Evolutionary conservation across 2,113 vertebrate species (phyloP).

Genomic region (Heteronetta atricapilla): DNA sequence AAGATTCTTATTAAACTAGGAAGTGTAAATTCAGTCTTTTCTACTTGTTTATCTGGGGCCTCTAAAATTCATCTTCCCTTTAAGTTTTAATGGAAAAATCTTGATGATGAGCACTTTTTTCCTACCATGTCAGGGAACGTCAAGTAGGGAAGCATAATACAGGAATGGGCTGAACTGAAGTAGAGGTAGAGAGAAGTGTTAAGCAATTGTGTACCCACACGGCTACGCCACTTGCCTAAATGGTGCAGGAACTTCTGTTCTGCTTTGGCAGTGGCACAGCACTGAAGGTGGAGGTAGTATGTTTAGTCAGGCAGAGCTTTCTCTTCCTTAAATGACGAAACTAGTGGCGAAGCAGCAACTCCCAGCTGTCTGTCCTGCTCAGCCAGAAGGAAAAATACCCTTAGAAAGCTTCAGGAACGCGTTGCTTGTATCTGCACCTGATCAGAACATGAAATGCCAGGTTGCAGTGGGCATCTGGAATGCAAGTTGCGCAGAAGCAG

Average conservation of each 20-base stretch:
- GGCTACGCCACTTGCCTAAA: neutral
- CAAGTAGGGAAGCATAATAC: neutral
- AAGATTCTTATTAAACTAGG: rapidly evolving
- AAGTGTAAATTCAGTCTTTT: neutral
- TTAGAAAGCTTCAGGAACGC: neutral
- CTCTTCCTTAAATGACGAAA: neutral
- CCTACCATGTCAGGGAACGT: neutral
- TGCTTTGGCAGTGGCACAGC: no score
- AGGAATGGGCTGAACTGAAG: neutral
- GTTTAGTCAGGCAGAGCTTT: neutral
- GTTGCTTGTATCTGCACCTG: neutral
- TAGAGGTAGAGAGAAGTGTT: neutral
- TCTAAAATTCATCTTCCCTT: no score
- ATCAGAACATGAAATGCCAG: neutral
- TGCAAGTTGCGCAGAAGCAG: neutral
- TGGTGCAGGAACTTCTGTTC: neutral
- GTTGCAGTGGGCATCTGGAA: neutral
- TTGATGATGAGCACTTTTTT: neutral
- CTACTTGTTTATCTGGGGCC: neutral
- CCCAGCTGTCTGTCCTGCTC: neutral
- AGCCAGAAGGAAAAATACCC: neutral
- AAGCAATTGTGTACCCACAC: rapidly evolving
- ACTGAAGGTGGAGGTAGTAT: neutral
- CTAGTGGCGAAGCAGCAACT: neutral
- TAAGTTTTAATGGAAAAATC: neutral